Evolutionary conservation across 2,888 invertebrate genomes (phyloP).

Genomic region (Lymantria monacha): DNA sequence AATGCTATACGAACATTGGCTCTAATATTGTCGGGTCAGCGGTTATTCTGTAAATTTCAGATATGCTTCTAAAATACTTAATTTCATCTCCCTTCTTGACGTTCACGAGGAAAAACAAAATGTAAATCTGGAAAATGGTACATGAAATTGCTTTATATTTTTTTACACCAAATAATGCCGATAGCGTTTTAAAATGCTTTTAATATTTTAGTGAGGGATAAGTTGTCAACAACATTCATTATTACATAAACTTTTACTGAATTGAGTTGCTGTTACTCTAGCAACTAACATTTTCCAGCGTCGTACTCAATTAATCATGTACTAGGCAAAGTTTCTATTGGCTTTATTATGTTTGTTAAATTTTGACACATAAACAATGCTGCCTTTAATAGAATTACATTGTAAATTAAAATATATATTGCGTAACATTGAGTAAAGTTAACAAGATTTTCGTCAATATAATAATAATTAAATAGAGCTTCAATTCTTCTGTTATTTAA

Average conservation of each 20-base stretch:
- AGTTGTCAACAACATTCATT: not conserved
- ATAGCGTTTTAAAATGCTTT: not conserved
- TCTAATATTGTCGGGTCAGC: no score
- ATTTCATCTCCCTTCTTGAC: not conserved
- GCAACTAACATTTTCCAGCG: not conserved
- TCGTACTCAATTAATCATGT: not conserved
- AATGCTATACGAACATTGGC: no score
- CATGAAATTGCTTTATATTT: not conserved
- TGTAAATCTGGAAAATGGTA: not conserved
- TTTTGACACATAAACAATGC: constrained; percentile 6
- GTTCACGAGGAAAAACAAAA: not conserved
- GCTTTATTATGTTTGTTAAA: constrained; percentile 13
- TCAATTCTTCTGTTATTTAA: not conserved
- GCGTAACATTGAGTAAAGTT: no score
- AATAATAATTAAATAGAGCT: no score
- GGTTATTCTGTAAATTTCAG: no score
- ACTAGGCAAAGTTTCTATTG: constrained; percentile 4
- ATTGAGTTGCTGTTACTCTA: not conserved
- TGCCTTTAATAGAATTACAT: constrained; percentile 11
- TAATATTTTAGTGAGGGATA: not conserved
- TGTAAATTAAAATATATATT: not conserved
- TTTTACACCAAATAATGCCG: not conserved
- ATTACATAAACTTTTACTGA: not conserved
- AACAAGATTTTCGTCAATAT: no score
- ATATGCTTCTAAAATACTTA: no score